Conservation (phyloP, 1,140 invertebrate genomes). For the Cryptotermes secundus region DNA sequence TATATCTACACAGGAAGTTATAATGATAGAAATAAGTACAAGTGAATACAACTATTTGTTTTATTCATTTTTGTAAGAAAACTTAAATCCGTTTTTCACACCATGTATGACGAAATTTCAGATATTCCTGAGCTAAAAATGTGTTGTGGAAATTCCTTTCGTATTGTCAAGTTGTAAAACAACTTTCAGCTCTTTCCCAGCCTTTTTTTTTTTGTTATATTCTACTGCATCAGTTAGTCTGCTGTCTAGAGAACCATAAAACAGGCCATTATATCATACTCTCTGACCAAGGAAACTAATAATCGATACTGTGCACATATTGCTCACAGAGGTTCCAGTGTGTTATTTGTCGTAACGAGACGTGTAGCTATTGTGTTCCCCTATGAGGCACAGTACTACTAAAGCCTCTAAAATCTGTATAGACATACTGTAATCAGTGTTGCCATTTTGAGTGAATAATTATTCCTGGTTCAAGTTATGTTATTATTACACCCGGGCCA, state of each 20-base stretch:
- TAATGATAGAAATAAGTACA: too few relatives aligned
- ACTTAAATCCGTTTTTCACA: neutral
- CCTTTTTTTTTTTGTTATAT: too few relatives aligned
- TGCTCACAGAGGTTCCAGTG: too few relatives aligned
- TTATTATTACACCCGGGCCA: neutral
- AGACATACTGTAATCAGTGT: neutral
- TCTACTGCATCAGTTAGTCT: neutral
- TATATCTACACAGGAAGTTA: too few relatives aligned
- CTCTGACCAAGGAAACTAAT: neutral
- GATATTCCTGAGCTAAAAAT: neutral
- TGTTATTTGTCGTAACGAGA: neutral
- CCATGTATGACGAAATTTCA: neutral
- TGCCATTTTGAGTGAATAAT: neutral
- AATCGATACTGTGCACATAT: slow-evolving; percentile 1
- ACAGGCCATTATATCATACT: slow-evolving; percentile 8
- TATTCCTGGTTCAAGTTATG: neutral
- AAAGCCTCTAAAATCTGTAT: neutral
- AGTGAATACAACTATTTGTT: too few relatives aligned
- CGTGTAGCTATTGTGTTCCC: neutral
- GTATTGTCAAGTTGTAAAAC: neutral
- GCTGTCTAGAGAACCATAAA: neutral
- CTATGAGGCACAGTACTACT: too few relatives aligned
- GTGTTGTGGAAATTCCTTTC: neutral
- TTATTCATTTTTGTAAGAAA: too few relatives aligned
- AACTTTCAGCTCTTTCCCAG: neutral